A percentile compares a stretch with the other conserved stretches of the same genome.
phyloP scores from a whole-genome alignment of 2,113 vertebrate genomes.

The Thamnophis sirtalis region DNA sequence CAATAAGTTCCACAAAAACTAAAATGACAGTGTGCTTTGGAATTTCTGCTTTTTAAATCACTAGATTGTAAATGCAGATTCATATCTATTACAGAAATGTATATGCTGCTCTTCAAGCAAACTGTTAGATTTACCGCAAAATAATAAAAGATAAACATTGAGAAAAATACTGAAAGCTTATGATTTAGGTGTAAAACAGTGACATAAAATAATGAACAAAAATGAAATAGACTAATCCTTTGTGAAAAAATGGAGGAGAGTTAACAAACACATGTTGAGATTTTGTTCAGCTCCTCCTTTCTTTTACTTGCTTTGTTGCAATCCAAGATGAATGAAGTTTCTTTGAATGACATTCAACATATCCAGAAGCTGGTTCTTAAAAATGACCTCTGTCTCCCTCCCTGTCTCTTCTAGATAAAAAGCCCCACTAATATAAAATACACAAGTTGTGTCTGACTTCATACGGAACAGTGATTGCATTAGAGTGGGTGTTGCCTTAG shows the following conservation, averaged over 20 bases:
- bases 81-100: too few species aligned
- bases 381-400: not conserved
- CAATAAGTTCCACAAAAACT: not conserved
- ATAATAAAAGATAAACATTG: not conserved
- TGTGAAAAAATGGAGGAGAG: not conserved
- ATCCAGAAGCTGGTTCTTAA: not conserved
- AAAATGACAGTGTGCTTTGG: not conserved
- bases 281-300: not conserved
- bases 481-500: not conserved
- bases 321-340: not conserved
- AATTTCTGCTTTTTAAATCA: not conserved
- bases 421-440: not conserved
- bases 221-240: not conserved
- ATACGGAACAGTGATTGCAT: not conserved
- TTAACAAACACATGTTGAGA: not conserved
- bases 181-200: not conserved
- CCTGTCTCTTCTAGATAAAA: not conserved
- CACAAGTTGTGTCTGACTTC: not conserved
- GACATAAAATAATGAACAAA: not conserved
- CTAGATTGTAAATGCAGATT: not conserved
- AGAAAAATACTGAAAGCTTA: not conserved
- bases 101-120: not conserved
- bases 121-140: not conserved
- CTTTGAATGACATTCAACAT: not conserved
- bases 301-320: not conserved